Percentiles rank a stretch among this genome's conserved stretches.
These are phyloP conservation scores for Mirounga angustirostris DNA, from an alignment of 2,113 vertebrate genomes.

Conservation along the genomic window DNA sequence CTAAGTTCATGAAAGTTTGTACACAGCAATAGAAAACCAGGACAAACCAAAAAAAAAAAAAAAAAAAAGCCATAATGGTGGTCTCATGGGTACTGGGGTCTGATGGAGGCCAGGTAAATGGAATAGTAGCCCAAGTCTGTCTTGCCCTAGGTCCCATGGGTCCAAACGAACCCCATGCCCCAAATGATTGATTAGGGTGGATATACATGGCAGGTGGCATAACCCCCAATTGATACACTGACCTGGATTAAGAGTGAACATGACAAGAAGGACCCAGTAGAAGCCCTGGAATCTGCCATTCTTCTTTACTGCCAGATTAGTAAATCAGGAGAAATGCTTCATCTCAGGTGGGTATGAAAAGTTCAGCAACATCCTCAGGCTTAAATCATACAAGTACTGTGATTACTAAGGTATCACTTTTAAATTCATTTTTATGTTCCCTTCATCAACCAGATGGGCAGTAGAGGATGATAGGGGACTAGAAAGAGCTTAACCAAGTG, in stretches of 20 bases:
- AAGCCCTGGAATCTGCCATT: not conserved
- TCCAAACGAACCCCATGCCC: not conserved
- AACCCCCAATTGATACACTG: not conserved
- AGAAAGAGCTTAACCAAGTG: not conserved
- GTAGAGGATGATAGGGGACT: not conserved
- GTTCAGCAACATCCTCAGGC: not conserved
- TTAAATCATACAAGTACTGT: not conserved
- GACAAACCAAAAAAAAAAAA: not conserved
- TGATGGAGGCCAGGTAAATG: not conserved
- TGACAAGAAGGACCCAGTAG: not conserved
- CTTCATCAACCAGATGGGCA: not conserved
- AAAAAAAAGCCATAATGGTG: not conserved
- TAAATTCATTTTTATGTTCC: not conserved
- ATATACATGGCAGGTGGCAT: not conserved
- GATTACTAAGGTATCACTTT: not conserved
- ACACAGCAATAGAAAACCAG: not conserved
- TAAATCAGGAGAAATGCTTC: not conserved
- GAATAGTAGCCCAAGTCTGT: not conserved
- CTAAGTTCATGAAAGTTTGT: too few species aligned
- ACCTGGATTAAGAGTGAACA: not conserved
- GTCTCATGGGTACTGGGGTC: accelerated
- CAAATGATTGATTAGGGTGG: not conserved
- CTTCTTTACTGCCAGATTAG: not conserved
- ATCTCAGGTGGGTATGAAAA: not conserved
- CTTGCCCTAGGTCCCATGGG: not conserved